These are phyloP conservation scores for Ephydatia muelleri DNA, from an alignment of 37 sponge, comb jelly and placozoan species.

Conservation along the genomic window DNA sequence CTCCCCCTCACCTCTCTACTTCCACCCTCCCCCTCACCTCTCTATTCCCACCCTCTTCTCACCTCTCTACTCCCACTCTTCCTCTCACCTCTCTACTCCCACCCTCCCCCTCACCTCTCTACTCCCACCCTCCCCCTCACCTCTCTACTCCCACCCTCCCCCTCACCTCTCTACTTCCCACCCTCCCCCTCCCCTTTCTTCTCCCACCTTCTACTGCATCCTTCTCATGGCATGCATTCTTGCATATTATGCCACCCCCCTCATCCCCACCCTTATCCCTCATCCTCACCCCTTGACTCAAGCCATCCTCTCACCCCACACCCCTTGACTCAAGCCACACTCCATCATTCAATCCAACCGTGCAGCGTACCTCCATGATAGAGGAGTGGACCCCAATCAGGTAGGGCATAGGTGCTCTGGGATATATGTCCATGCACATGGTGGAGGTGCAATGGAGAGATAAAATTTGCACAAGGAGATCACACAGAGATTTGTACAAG, in stretches of 20 bases:
- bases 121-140: slow-evolving; percentile 1
- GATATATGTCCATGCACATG: too few relatives aligned
- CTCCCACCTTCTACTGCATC: not conserved
- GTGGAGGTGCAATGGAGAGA: too few relatives aligned
- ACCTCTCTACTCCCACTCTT: not conserved
- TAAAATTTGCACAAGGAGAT: too few relatives aligned
- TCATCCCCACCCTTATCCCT: not conserved
- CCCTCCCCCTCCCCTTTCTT: not conserved
- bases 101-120: not conserved
- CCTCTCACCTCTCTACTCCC: not conserved
- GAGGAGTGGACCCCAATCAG: slow-evolving; percentile 93
- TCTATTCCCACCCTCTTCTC: not conserved
- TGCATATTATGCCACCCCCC: not conserved
- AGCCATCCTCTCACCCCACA: not conserved
- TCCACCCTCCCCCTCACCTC: not conserved
- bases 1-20: not conserved
- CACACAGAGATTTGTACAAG: too few relatives aligned
- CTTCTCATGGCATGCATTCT: not conserved
- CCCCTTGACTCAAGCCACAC: not conserved
- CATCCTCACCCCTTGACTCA: not conserved
- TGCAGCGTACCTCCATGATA: slow-evolving; percentile 84
- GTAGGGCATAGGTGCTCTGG: slow-evolving; percentile 94
- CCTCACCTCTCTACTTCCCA: not conserved
- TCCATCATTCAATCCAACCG: too few relatives aligned
- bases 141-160: not conserved